These are phyloP conservation scores for Metopolophium dirhodum DNA, from an alignment of 1,140 invertebrate species.

Conservation along the genomic window DNA sequence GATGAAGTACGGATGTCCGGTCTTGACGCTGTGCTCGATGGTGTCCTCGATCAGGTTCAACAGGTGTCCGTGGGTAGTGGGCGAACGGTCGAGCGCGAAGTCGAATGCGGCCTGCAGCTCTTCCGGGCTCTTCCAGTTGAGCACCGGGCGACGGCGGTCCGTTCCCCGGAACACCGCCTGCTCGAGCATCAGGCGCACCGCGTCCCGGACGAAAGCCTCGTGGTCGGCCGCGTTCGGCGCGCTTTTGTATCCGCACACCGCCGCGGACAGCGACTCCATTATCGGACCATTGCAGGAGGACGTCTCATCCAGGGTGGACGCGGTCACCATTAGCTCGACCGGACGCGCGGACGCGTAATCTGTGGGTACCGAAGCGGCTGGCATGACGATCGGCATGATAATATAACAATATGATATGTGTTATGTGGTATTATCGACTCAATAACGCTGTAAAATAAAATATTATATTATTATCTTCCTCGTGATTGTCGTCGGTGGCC, in stretches of 20 bases:
- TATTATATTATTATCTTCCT: neutral
- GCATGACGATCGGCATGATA: neutral
- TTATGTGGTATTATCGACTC: neutral
- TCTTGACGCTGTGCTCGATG: slow-evolving; percentile 84
- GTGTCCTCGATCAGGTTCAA: slow-evolving; percentile 71
- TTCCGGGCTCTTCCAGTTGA: slow-evolving; percentile 77
- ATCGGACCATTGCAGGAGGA: neutral
- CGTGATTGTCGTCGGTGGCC: neutral
- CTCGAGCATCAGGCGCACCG: slow-evolving; percentile 74
- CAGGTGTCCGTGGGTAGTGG: slow-evolving; percentile 72
- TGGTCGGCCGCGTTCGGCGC: slow-evolving; percentile 69
- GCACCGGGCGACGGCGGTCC: slow-evolving; percentile 72
- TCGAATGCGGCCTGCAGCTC: slow-evolving; percentile 72
- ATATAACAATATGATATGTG: neutral
- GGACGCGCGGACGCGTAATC: slow-evolving; percentile 16
- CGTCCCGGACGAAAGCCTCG: slow-evolving; percentile 74
- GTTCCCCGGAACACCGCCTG: slow-evolving; percentile 79
- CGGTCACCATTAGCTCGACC: slow-evolving; percentile 15
- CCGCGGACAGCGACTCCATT: neutral
- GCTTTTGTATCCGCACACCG: slow-evolving; percentile 61
- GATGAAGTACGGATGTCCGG: slow-evolving; percentile 84
- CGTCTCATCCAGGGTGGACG: neutral
- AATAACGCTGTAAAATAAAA: neutral
- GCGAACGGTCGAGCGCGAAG: slow-evolving; percentile 67
- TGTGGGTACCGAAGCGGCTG: neutral